A percentile compares a stretch with the other conserved stretches of the same genome.
Evolutionary conservation across 2,113 vertebrate species (phyloP).

Genomic region (Mionectes macconnelli): DNA sequence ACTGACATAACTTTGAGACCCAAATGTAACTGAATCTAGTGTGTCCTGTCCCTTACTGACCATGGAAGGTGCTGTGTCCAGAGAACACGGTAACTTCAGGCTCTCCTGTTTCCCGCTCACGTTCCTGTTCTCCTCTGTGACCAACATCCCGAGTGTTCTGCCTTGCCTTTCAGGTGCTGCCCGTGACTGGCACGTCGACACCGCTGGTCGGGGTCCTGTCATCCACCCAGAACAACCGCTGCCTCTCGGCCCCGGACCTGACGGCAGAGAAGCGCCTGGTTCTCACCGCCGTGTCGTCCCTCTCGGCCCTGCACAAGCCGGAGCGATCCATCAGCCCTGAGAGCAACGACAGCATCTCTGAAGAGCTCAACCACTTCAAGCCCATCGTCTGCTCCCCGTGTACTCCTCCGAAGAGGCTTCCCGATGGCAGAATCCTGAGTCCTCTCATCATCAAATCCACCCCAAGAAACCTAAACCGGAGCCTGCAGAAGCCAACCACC

Average conservation of each 20-base stretch:
- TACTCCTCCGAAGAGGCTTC: constrained; percentile 91
- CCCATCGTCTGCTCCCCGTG: constrained; percentile 96
- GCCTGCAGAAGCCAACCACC: constrained; percentile 86
- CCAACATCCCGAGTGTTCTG: not conserved
- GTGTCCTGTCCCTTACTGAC: accelerated
- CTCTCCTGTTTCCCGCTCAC: not conserved
- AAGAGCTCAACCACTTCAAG: constrained; percentile 97
- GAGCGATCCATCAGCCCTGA: constrained; percentile 93
- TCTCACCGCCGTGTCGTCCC: constrained; percentile 64
- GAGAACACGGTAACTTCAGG: accelerated
- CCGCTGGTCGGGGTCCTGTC: constrained; percentile 85
- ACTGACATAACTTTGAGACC: not conserved
- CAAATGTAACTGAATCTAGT: accelerated
- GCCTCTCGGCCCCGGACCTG: constrained; percentile 85
- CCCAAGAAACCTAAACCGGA: constrained; percentile 86
- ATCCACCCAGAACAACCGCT: constrained; percentile 89
- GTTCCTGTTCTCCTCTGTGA: accelerated
- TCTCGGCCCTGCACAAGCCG: constrained; percentile 65
- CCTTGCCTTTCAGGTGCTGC: constrained; percentile 62
- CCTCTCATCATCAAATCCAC: constrained; percentile 94
- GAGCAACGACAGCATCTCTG: constrained; percentile 98
- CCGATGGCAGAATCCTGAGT: constrained; percentile 86
- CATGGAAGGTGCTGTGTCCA: accelerated
- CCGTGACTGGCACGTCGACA: constrained; percentile 47
- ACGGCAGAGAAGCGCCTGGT: constrained; percentile 75